Conservation (phyloP, 2,797 vertebrate species). For the Clamator glandarius region DNA sequence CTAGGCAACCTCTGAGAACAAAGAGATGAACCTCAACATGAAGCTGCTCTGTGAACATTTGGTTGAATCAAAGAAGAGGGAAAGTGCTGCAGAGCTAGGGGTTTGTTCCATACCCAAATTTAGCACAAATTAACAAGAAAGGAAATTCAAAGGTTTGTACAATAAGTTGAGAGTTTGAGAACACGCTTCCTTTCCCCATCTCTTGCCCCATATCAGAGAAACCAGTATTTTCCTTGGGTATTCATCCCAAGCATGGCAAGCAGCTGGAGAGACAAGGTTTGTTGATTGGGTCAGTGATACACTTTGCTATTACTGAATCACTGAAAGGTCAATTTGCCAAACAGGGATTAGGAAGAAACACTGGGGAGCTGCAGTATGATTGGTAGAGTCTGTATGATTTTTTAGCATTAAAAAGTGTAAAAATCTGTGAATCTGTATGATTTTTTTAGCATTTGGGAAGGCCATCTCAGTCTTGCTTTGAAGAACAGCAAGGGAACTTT, state of each 20-base stretch:
- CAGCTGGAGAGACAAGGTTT: background rate
- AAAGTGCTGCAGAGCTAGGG: background rate
- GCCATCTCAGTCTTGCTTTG: background rate
- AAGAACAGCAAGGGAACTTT: background rate
- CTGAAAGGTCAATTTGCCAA: background rate
- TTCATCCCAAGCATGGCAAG: background rate
- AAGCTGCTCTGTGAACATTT: background rate
- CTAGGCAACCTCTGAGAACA: conserved; percentile 48
- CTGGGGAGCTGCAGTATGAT: no score
- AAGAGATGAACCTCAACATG: background rate
- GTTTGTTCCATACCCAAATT: background rate
- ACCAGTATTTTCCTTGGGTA: background rate
- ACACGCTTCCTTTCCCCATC: background rate
- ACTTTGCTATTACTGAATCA: background rate
- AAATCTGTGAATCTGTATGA: background rate
- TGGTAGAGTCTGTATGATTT: background rate
- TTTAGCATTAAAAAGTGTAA: background rate
- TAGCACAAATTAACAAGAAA: background rate
- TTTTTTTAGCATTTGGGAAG: background rate
- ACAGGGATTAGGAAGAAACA: background rate
- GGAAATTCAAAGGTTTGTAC: background rate
- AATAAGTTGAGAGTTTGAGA: background rate
- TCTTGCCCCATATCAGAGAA: background rate
- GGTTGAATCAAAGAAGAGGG: background rate
- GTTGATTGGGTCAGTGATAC: background rate